Evolutionary conservation across 2,797 vertebrate species (phyloP).

Genomic region (Etheostoma nigrum): DNA sequence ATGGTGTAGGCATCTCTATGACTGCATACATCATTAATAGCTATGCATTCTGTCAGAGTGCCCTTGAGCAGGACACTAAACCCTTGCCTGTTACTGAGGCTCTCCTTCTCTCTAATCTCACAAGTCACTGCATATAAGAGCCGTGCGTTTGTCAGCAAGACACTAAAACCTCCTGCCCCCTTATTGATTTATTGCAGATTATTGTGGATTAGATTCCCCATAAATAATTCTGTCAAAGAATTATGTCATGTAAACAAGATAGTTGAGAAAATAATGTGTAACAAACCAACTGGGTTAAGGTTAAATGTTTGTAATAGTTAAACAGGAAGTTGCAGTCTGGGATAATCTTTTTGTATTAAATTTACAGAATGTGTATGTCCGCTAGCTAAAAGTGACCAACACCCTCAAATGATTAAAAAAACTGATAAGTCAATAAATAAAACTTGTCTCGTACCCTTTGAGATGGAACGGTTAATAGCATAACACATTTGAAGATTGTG

Average conservation of each 20-base stretch:
- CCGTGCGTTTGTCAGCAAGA: slow-evolving; percentile 8
- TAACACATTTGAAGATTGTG: slow-evolving; percentile 11
- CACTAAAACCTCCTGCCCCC: neutral
- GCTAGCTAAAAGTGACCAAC: slow-evolving; percentile 1
- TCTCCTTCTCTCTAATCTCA: slow-evolving; percentile 8
- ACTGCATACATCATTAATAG: slow-evolving; percentile 2
- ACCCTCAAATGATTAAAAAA: slow-evolving; percentile 1
- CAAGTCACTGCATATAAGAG: slow-evolving; percentile 3
- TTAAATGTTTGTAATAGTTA: slow-evolving; percentile 1
- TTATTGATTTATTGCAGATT: slow-evolving; percentile 1
- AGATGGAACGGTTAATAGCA: neutral
- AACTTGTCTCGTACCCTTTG: neutral
- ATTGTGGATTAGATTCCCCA: slow-evolving; percentile 14
- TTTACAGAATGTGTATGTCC: slow-evolving; percentile 3
- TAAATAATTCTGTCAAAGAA: neutral
- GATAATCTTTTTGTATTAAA: neutral
- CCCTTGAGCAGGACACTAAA: slow-evolving; percentile 40
- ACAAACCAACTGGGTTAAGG: neutral
- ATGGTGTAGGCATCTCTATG: neutral
- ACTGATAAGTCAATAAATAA: neutral
- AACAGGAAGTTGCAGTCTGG: slow-evolving; percentile 4
- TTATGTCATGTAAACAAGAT: neutral
- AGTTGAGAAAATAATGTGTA: neutral
- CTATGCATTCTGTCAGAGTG: neutral
- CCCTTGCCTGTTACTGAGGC: neutral